Evolutionary conservation across 2,888 invertebrate genomes (phyloP), one percentile per base, ranked within the genome.

Genomic region (Dexiosoma caninum): DNA sequence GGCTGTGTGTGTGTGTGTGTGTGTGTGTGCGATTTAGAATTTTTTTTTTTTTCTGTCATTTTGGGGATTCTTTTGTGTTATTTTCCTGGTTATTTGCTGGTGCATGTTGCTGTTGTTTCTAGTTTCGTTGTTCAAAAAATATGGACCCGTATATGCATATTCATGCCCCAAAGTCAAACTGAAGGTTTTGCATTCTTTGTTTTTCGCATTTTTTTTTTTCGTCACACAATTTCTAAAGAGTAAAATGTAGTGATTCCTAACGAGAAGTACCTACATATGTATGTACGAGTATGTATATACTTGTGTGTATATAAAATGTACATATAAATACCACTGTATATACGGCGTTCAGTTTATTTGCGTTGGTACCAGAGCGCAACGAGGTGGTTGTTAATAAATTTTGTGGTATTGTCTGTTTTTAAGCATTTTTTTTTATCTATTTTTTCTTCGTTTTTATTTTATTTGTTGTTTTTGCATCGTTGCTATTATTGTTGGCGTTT

Each of bases 351-450:
- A 21, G 30, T 67, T 30, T 32, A 37, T 27, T 37, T 62, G 66
- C 60, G 16, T 53, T 62, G 3, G 53, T 55, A 32, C 37, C 55
- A 32, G 60, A 40, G 44, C 21, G 60, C 37, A 66, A 62, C 51
- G 72, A 77, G 77, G 77, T 77, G 77, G 81, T 74, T 74, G 72
- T 74, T 69, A 77, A 81, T 81, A 81, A 81, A 81, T 81, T 77
- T 64, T 77, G 81, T 81, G 72, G 81, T 53, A 64, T 77, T 77
- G 69, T 81, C 72, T 81, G 69, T 81, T 69, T 69, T 72, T 77
- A 77, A 81, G 69, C 57, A n/a, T n/a, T n/a, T n/a, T 72, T 77
- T 79, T 75, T 64, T 62, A 51, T 71, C 42, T 60, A 71, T 30
- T 14, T 37, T 51, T 10, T 23, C 10, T 37, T 70, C 42, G 3